Base-by-base conservation (phyloP, 1,140 invertebrate species). In the Zaprionus tsacasi region DNA sequence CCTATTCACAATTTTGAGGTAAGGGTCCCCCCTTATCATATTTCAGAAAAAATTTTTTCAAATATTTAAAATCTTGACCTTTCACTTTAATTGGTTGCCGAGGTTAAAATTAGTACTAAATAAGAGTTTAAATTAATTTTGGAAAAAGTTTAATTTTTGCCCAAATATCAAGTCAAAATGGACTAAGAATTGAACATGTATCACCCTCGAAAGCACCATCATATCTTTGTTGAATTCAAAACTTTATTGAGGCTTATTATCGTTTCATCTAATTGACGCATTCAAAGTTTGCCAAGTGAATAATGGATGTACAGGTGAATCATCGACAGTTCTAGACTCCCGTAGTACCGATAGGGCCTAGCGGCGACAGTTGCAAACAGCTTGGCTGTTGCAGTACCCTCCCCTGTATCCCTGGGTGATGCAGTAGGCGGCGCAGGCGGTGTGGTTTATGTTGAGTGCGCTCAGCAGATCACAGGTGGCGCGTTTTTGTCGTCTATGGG, bases 391-490 rank as follows among this genome's bases (percentile, higher is more conserved):
- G 48, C 90, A 91, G 35, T 79, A 88, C 13, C 90, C 90, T 2
- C 90, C 90, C 45, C 70, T 82, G 33, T 55, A 73, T 1, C 82
- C 45, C 10, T 54, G 68, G 12, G 70, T 15, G 0, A 91, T 1
- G 17, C 90, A 91, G 58, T 91, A 81, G 21, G 75, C 81, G 1
- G 90, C 89, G 59, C 90, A 91, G 40, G 77, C 82, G 10, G 80
- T 69, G n/a, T 91, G 72, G 12, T 83, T 86, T 21, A 83, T 69
- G 21, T 78, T 77, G 50, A 73, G 76, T 5, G 66, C 59, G 15
- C 82, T 91, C 7, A 91, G 60, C 10, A 91, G 60, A 54, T 91
- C 90, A 11, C 90, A 91, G 25, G 90, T 91, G 43, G 91, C 91
- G 12, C 90, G 73, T 40, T 91, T 92, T 7, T 91, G 79, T 11